These are phyloP conservation scores for Drosophila nr. medialis DNA, from an alignment of 2,888 invertebrate species.

Conservation along the genomic window DNA sequence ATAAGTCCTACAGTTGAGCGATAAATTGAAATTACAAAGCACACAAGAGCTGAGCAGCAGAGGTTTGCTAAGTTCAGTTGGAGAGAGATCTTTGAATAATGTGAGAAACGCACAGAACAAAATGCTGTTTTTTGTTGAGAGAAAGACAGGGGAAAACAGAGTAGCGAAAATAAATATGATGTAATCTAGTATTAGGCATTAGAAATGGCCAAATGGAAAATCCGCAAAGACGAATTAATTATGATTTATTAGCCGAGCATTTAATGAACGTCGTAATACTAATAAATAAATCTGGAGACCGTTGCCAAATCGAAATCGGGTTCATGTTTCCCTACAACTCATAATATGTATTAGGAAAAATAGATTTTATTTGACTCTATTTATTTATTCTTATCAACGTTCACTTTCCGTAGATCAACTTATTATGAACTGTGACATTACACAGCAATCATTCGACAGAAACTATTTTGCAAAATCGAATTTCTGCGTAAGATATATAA, in stretches of 20 bases:
- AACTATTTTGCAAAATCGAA: not conserved
- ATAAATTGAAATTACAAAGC: not conserved
- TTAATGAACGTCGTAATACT: not conserved
- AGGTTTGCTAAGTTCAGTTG: constrained; percentile 15
- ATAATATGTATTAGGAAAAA: not conserved
- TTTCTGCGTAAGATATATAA: not conserved
- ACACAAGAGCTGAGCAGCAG: not conserved
- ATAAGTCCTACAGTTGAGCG: not conserved
- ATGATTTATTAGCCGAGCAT: not conserved
- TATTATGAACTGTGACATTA: not conserved
- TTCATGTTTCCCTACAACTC: too few species aligned
- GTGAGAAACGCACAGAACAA: not conserved
- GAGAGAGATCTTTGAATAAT: not conserved
- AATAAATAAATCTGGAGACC: not conserved
- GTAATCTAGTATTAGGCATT: not conserved
- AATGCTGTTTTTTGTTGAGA: not conserved
- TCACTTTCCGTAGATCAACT: not conserved
- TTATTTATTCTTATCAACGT: not conserved
- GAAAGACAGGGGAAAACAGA: not conserved
- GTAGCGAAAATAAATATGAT: not conserved
- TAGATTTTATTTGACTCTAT: not conserved
- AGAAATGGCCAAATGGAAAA: not conserved
- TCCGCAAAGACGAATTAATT: not conserved
- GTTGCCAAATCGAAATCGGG: too few species aligned
- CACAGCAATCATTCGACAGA: not conserved